Percentiles rank a stretch among this genome's conserved stretches.
These are phyloP conservation scores for Canis aureus DNA, from an alignment of 2,113 vertebrate species.

Conservation along the genomic window DNA sequence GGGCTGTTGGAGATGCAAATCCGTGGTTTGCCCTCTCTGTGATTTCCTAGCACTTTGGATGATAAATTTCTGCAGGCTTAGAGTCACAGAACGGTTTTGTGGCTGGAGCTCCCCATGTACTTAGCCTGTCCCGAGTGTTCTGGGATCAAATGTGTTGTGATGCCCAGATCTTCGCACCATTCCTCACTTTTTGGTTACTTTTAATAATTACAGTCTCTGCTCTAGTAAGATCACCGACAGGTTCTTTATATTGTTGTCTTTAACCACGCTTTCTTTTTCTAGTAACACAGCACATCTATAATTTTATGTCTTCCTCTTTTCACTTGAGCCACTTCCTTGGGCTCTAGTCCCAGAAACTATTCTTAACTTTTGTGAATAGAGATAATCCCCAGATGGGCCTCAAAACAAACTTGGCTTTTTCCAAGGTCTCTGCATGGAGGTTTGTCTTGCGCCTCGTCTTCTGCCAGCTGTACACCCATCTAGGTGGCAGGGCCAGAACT, in stretches of 20 bases:
- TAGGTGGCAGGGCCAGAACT: neutral
- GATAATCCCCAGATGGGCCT: neutral
- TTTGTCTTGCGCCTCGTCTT: neutral
- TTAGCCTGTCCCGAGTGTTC: neutral
- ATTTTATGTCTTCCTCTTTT: neutral
- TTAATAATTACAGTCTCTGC: neutral
- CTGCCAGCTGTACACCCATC: neutral
- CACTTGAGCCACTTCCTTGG: neutral
- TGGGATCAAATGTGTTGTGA: neutral
- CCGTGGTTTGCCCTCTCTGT: neutral
- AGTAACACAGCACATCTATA: neutral
- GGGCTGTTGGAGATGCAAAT: neutral
- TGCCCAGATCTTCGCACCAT: neutral
- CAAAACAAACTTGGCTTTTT: neutral
- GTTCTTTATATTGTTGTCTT: conserved; percentile 32
- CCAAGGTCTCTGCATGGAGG: neutral
- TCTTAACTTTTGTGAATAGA: conserved; percentile 7
- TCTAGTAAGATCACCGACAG: neutral
- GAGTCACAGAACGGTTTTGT: neutral
- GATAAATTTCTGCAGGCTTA: neutral
- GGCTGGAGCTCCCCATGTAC: neutral
- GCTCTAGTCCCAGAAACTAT: conserved; percentile 35
- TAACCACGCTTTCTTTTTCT: neutral
- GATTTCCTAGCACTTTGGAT: neutral
- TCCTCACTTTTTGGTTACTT: neutral